Conservation (phyloP, 2,797 vertebrate genomes). For the Chiroxiphia lanceolata region DNA sequence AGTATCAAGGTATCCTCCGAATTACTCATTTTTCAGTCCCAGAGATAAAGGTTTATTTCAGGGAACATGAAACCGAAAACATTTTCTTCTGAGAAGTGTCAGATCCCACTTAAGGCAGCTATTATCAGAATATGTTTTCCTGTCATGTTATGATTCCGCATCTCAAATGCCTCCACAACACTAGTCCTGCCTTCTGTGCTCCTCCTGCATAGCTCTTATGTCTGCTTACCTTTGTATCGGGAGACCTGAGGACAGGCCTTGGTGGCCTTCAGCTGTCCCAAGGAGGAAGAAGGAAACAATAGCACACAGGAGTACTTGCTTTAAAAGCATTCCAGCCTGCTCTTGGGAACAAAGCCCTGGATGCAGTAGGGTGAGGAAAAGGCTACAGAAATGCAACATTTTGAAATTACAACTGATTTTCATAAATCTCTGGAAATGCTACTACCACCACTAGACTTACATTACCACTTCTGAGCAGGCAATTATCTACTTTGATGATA, state of each 20-base stretch:
- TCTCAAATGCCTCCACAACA: not conserved
- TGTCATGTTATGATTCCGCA: not conserved
- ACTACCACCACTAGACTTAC: not conserved
- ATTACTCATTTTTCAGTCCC: not conserved
- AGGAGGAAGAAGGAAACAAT: not conserved
- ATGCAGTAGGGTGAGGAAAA: not conserved
- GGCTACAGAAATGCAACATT: not conserved
- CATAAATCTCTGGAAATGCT: not conserved
- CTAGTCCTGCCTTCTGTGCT: not conserved
- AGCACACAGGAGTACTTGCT: not conserved
- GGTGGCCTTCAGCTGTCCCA: not conserved
- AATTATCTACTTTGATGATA: not conserved
- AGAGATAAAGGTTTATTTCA: not conserved
- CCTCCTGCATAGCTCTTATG: not conserved
- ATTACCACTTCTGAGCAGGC: not conserved
- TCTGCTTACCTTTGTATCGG: not conserved
- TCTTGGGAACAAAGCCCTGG: not conserved
- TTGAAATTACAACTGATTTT: not conserved
- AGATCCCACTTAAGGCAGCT: not conserved
- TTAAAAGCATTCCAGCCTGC: not conserved
- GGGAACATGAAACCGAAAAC: not conserved
- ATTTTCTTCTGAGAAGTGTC: not conserved
- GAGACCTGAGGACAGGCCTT: not conserved
- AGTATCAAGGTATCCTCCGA: not conserved
- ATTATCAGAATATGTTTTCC: not conserved